phyloP scores from a whole-genome alignment of 2,888 invertebrate species.

The Icerya purchasi region DNA sequence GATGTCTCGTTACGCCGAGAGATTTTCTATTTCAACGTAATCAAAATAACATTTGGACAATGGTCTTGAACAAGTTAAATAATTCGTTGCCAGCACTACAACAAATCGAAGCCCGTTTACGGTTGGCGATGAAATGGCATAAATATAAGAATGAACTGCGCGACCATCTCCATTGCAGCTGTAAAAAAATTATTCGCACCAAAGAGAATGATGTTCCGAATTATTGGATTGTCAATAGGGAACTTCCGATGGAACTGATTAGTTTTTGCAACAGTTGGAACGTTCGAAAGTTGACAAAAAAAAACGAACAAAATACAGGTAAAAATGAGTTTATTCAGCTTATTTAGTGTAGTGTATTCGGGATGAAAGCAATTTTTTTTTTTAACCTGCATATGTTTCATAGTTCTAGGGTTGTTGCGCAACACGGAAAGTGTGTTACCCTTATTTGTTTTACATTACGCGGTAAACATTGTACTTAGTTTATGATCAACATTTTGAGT shows the following conservation, averaged over 20 bases:
- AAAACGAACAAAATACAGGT: neutral
- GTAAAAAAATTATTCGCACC: neutral
- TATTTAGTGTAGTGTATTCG: no score
- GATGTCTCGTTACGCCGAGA: constrained; percentile 44
- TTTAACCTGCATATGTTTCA: no score
- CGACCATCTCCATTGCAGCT: neutral
- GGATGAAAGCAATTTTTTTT: no score
- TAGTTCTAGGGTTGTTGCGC: no score
- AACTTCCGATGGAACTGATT: constrained; percentile 31
- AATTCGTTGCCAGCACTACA: constrained; percentile 33
- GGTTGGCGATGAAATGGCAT: constrained; percentile 18
- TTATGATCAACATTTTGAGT: no score
- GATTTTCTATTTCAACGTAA: constrained; percentile 42
- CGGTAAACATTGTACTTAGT: no score
- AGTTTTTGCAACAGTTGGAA: neutral
- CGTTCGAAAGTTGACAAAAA: neutral
- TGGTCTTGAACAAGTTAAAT: constrained; percentile 36
- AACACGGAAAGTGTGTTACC: no score
- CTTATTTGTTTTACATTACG: no score
- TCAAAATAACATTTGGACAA: constrained; percentile 40
- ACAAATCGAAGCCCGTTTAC: constrained; percentile 34
- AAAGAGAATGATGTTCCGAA: constrained; percentile 3
- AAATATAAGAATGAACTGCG: constrained; percentile 9
- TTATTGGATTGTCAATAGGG: constrained; percentile 4
- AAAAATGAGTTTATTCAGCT: no score